phyloP scores from a whole-genome alignment of 1,140 invertebrate species.

The Hypothenemus hampei region DNA sequence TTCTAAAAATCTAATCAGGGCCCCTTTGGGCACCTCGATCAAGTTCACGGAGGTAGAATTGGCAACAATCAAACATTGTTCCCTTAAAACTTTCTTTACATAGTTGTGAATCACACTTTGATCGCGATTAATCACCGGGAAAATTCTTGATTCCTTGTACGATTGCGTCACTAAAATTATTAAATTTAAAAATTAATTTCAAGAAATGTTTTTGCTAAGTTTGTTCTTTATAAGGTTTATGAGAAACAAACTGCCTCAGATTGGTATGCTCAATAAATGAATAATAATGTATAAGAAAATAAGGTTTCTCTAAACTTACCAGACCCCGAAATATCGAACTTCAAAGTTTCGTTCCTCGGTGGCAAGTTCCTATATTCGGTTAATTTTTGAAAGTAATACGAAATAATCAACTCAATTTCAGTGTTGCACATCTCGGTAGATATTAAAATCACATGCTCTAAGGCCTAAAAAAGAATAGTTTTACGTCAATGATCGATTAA shows the following conservation, averaged over 20 bases:
- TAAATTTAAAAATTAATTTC: neutral
- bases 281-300: neutral
- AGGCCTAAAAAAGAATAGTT: constrained; percentile 6
- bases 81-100: neutral
- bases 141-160: no score
- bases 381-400: constrained; percentile 15
- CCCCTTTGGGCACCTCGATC: neutral
- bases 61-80: neutral
- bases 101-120: no score
- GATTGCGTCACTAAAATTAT: neutral
- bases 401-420: constrained; percentile 16
- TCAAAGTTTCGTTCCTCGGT: neutral
- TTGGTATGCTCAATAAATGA: neutral
- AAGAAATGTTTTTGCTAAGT: neutral
- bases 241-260: no score
- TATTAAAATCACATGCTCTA: constrained; percentile 6
- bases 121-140: no score
- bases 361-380: neutral
- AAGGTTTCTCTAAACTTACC: constrained; percentile 3
- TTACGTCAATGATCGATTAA: neutral
- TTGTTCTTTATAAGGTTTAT: neutral
- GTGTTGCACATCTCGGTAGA: constrained; percentile 14
- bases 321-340: constrained; percentile 2
- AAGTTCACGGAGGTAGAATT: neutral
- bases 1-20: neutral